Evolutionary conservation across 1,140 invertebrate species (phyloP).

Genomic region (Gonioctena quinquepunctata): DNA sequence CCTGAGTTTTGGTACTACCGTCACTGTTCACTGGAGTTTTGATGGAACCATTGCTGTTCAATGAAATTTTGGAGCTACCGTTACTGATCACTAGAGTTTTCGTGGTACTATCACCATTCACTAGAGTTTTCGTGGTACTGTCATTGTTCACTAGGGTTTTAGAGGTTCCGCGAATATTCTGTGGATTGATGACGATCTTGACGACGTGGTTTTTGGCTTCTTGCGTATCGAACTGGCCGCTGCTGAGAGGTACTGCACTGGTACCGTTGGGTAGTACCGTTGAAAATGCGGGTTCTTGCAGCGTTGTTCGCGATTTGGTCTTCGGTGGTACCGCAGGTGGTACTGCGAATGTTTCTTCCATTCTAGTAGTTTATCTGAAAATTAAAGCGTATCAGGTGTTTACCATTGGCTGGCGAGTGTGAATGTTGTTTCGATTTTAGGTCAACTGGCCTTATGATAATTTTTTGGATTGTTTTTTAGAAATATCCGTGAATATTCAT

Average conservation of each 20-base stretch:
- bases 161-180: neutral
- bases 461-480: too few relatives aligned
- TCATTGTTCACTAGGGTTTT: conserved; percentile 5
- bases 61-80: neutral
- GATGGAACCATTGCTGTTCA: neutral
- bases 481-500: too few relatives aligned
- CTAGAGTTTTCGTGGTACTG: neutral
- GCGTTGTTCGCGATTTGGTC: conserved; percentile 39
- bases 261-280: conserved; percentile 23
- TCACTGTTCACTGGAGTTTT: conserved; percentile 1
- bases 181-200: conserved; percentile 33
- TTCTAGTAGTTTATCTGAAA: neutral
- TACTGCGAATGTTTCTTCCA: neutral
- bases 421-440: neutral
- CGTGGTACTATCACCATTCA: neutral
- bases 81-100: neutral
- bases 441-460: neutral
- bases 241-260: conserved; percentile 46
- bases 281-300: conserved; percentile 31
- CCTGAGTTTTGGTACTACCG: neutral
- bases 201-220: conserved; percentile 31
- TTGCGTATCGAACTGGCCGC: neutral
- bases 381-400: neutral
- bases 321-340: conserved; percentile 53
- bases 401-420: neutral